Conservation (phyloP, 1,140 invertebrate genomes). For the Orius laevigatus region DNA sequence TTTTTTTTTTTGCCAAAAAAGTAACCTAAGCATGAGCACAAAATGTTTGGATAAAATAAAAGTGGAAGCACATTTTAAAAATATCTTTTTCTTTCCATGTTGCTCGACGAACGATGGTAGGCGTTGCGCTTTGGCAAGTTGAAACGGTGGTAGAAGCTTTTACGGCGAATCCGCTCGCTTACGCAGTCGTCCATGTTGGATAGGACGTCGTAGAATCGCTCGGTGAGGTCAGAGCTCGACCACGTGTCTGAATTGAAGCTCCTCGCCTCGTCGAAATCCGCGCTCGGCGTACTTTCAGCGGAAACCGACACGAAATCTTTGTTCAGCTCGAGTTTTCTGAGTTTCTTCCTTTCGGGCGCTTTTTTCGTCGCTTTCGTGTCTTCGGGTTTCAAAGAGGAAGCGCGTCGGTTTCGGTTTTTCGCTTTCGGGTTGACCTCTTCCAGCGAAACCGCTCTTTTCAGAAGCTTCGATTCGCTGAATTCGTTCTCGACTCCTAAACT, state of each 20-base stretch:
- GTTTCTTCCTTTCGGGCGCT: conserved; percentile 1
- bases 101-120: conserved; percentile 8
- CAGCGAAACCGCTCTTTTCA: conserved; percentile 14
- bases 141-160: conserved; percentile 15
- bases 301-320: background rate
- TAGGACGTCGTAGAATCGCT: background rate
- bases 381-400: conserved; percentile 13
- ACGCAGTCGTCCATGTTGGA: conserved; percentile 1
- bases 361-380: background rate
- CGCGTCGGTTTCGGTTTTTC: background rate
- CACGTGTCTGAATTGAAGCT: conserved; percentile 12
- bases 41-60: background rate
- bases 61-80: conserved; percentile 6
- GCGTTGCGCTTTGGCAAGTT: conserved; percentile 10
- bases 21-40: background rate
- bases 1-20: background rate
- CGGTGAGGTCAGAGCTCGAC: conserved; percentile 10
- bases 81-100: conserved; percentile 15
- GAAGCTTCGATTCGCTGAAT: conserved; percentile 13
- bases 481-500: conserved; percentile 9
- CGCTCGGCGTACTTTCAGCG: conserved; percentile 9
- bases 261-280: conserved; percentile 6
- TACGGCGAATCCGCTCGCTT: conserved; percentile 12
- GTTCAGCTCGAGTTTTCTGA: conserved; percentile 5
- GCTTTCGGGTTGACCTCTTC: background rate